Percentiles rank a stretch among this genome's conserved stretches.
phyloP scores from a whole-genome alignment of 2,113 vertebrate species.

The Nicator chloris region DNA sequence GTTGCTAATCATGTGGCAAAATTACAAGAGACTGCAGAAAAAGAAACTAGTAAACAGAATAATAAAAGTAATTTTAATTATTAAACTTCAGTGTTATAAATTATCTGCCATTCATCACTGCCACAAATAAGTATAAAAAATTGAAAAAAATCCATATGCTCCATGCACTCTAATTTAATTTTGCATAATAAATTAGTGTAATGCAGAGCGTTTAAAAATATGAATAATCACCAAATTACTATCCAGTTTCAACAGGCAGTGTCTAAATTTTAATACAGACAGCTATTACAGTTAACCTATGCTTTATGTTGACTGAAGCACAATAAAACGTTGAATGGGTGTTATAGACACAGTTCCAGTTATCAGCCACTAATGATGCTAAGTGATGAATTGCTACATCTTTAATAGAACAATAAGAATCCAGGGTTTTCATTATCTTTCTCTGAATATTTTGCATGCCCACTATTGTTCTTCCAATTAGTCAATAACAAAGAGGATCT shows the following conservation, averaged over 20 bases:
- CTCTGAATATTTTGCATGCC: background rate
- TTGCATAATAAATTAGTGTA: constrained; percentile 47
- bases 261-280: constrained; percentile 42
- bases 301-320: constrained; percentile 40
- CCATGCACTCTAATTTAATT: constrained; percentile 39
- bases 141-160: constrained; percentile 41
- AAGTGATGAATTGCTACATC: constrained; percentile 62
- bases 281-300: constrained; percentile 13
- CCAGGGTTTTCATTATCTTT: constrained; percentile 44
- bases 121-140: constrained; percentile 36
- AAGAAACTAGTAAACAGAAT: constrained; percentile 72
- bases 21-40: constrained; percentile 63
- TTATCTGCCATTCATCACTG: constrained; percentile 63
- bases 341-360: constrained; percentile 12
- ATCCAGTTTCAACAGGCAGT: constrained; percentile 3
- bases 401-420: constrained; percentile 51
- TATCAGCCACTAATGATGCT: constrained; percentile 45
- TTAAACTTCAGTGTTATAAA: constrained; percentile 68
- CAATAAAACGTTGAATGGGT: constrained; percentile 1
- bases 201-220: constrained; percentile 46
- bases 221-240: constrained; percentile 54
- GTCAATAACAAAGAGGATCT: constrained; percentile 1
- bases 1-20: constrained; percentile 70
- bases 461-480: constrained; percentile 47
- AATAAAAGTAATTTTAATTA: constrained; percentile 72